Evolutionary conservation across 2,888 invertebrate species (phyloP).

Genomic region (Drosophila multiciliata): DNA sequence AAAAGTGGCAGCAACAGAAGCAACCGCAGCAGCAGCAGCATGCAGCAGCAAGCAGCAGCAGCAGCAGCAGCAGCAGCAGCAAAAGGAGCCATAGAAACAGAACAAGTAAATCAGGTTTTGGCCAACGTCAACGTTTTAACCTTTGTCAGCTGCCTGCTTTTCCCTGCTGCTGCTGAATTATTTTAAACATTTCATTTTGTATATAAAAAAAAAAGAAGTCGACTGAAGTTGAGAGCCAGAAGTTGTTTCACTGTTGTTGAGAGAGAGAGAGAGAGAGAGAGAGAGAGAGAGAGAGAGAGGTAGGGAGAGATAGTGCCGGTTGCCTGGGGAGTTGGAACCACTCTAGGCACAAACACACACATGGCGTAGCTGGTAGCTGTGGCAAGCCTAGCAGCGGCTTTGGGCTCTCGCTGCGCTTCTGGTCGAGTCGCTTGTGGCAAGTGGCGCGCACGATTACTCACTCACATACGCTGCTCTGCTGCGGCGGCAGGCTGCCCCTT

Average conservation of each 20-base stretch:
- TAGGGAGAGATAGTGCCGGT: background rate
- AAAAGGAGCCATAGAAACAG: conserved; percentile 46
- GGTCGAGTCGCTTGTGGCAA: conserved; percentile 50
- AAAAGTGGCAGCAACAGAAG: conserved; percentile 28
- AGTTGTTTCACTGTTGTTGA: background rate
- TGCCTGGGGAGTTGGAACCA: conserved; percentile 10
- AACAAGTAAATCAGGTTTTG: conserved; percentile 77
- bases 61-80: conserved; percentile 25
- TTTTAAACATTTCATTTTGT: conserved; percentile 71
- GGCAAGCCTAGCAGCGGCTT: conserved; percentile 28
- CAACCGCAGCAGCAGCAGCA: conserved; percentile 23
- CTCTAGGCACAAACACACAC: background rate
- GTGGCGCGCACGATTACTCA: conserved; percentile 73
- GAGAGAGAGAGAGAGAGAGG: background rate
- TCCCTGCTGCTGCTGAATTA: conserved; percentile 50
- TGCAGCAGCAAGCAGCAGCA: conserved; percentile 18
- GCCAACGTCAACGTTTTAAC: conserved; percentile 71
- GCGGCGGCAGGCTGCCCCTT: background rate
- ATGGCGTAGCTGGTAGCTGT: conserved; percentile 6
- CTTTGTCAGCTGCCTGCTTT: conserved; percentile 49
- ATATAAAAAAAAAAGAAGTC: conserved; percentile 38
- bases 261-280: background rate
- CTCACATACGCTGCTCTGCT: conserved; percentile 15
- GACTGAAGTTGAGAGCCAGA: conserved; percentile 23
- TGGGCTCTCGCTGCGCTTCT: conserved; percentile 26